These are phyloP conservation scores for Lasioglossum morio DNA, from an alignment of 2,888 invertebrate genomes.

Conservation along the genomic window DNA sequence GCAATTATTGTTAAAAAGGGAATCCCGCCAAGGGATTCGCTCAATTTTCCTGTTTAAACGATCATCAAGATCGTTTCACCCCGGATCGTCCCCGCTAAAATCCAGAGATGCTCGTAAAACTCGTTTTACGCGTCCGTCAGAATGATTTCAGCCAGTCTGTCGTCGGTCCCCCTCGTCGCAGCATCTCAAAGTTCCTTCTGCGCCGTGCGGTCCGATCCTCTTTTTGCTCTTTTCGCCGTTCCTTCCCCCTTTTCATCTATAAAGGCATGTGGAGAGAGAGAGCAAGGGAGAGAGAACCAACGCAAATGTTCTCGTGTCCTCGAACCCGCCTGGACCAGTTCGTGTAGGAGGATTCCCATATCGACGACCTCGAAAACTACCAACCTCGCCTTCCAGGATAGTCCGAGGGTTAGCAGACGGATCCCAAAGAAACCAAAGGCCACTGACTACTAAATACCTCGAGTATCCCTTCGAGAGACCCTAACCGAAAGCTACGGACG, in stretches of 20 bases:
- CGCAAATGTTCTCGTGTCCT: conserved; percentile 1
- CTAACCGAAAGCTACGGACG: not conserved
- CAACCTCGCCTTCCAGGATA: conserved; percentile 45
- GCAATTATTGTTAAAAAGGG: not conserved
- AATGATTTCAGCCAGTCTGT: conserved; percentile 40
- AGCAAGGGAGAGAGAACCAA: not conserved
- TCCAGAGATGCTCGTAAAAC: conserved; percentile 19
- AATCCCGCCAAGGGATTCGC: not conserved
- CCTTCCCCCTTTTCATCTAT: not conserved
- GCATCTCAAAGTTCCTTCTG: not conserved
- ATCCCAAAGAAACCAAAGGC: conserved; percentile 44
- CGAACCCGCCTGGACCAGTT: conserved; percentile 13
- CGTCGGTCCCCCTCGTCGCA: conserved; percentile 21
- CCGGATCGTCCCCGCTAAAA: not conserved
- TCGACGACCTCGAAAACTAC: conserved; percentile 52
- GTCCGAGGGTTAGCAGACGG: not conserved
- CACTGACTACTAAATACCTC: conserved; percentile 27
- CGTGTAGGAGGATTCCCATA: conserved; percentile 49
- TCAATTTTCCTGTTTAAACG: not conserved
- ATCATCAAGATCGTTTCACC: not conserved
- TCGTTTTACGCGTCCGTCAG: conserved; percentile 45
- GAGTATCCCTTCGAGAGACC: not conserved
- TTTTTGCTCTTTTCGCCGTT: conserved; percentile 19
- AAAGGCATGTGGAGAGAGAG: conserved; percentile 8
- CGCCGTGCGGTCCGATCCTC: not conserved